A percentile compares a stretch with the other conserved stretches of the same genome.
These are phyloP conservation scores for Aradophagus sp. DNA, from an alignment of 1,140 invertebrate species.

Conservation along the genomic window DNA sequence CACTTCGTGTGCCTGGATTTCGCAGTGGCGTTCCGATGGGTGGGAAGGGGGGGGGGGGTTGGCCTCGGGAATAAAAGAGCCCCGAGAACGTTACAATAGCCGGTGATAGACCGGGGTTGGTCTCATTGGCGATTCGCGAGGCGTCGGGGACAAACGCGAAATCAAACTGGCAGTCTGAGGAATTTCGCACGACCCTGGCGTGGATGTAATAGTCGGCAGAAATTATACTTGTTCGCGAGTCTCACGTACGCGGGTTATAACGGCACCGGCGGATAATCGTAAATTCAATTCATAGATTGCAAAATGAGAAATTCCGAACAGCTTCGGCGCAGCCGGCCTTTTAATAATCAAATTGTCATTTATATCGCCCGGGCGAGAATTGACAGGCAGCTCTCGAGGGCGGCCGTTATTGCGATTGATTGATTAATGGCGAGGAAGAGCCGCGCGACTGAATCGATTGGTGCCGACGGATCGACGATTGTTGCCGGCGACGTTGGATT, in stretches of 20 bases:
- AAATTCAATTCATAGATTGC: slow-evolving; percentile 47
- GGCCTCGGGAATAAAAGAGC: no score
- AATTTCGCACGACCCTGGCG: slow-evolving; percentile 15
- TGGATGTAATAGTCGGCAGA: slow-evolving; percentile 24
- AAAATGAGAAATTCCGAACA: slow-evolving; percentile 42
- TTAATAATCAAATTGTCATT: no score
- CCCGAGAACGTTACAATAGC: slow-evolving; percentile 9
- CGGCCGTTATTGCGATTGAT: no score
- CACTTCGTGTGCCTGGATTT: slow-evolving; percentile 8
- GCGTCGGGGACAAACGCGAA: slow-evolving; percentile 19
- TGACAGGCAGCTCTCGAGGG: no score
- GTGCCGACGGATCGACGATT: no score
- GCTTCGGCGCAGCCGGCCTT: slow-evolving; percentile 17
- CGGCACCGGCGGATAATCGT: slow-evolving; percentile 28
- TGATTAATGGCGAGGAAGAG: no score
- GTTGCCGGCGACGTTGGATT: no score
- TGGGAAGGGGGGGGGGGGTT: no score
- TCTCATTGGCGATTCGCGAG: slow-evolving; percentile 31
- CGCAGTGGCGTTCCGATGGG: no score
- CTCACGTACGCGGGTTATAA: slow-evolving; percentile 8
- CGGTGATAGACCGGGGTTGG: slow-evolving; percentile 5
- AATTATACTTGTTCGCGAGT: slow-evolving; percentile 31
- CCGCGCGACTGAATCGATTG: no score
- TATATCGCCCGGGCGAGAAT: no score
- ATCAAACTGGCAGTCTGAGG: slow-evolving; percentile 22